These are phyloP conservation scores for Cryptotis parvus DNA, from an alignment of 2,113 vertebrate species.

Conservation along the genomic window DNA sequence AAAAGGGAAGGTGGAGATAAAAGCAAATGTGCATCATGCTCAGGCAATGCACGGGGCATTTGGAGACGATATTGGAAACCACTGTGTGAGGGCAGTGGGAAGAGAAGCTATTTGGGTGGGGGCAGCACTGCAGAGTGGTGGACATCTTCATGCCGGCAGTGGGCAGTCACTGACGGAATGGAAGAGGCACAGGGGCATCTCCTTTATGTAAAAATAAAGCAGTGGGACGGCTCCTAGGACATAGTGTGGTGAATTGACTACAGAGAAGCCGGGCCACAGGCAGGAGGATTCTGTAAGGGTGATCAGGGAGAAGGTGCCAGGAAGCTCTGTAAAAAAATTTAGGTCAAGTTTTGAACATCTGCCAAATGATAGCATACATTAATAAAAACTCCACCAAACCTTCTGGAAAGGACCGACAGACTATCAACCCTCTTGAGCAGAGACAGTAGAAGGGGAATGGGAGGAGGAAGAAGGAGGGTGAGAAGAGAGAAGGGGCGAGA, in stretches of 20 bases:
- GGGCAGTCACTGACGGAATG: background rate
- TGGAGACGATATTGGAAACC: rapidly evolving
- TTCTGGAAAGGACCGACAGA: constrained; percentile 60
- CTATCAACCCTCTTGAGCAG: constrained; percentile 61
- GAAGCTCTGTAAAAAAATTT: constrained; percentile 73
- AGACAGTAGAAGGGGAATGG: background rate
- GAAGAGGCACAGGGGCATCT: background rate
- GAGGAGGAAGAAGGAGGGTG: background rate
- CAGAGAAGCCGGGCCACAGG: background rate
- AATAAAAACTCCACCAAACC: constrained; percentile 64
- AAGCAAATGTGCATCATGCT: background rate
- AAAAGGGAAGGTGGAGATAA: background rate
- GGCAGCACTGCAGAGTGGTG: background rate
- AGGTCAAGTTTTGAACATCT: constrained; percentile 69
- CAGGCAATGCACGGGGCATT: background rate
- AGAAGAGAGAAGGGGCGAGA: constrained; percentile 36
- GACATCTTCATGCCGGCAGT: background rate
- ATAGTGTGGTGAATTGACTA: background rate
- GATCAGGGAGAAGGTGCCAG: constrained; percentile 36
- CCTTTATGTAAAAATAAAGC: background rate
- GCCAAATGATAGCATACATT: constrained; percentile 69
- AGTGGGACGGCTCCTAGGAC: background rate
- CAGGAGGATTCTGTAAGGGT: background rate
- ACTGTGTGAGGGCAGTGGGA: background rate
- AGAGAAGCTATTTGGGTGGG: background rate